A percentile compares a stretch with the other conserved stretches of the same genome.
Conservation (phyloP, 2,888 invertebrate genomes). For the Psylliodes chrysocephalus region DNA sequence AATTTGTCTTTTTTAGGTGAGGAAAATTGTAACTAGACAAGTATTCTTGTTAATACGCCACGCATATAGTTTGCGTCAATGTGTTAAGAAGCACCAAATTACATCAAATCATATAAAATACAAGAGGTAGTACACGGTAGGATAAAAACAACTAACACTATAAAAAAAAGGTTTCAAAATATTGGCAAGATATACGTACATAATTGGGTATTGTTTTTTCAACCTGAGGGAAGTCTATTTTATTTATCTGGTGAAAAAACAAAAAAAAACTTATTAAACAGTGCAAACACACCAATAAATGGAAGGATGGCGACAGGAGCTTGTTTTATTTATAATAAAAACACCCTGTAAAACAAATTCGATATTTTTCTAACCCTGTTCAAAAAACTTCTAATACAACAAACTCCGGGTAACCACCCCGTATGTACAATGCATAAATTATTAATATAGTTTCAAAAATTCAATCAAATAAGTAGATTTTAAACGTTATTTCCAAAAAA, state of each 20-base stretch:
- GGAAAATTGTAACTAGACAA: not conserved
- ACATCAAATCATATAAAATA: conserved; percentile 41
- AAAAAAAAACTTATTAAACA: conserved; percentile 13
- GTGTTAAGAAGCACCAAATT: conserved; percentile 45
- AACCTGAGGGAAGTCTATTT: conserved; percentile 45
- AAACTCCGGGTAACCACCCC: conserved; percentile 2
- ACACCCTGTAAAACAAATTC: conserved; percentile 28
- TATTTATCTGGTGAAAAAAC: conserved; percentile 29
- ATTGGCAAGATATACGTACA: conserved; percentile 47
- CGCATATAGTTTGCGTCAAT: conserved; percentile 24
- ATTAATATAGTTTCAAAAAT: not conserved
- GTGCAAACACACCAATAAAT: conserved; percentile 14
- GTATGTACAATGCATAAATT: no score
- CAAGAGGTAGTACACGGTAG: conserved; percentile 51
- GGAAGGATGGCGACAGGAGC: conserved; percentile 1
- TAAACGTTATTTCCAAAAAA: not conserved
- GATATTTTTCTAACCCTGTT: conserved; percentile 27
- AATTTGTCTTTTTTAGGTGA: no score
- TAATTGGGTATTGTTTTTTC: conserved; percentile 38
- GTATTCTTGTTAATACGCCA: conserved; percentile 8
- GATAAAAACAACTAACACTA: conserved; percentile 45
- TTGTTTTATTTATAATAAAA: conserved; percentile 12
- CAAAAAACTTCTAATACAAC: conserved; percentile 15
- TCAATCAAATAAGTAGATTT: conserved; percentile 1
- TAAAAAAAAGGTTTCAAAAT: conserved; percentile 38